Conservation (phyloP, 2,113 vertebrate species). For the Uropsilus gracilis region DNA sequence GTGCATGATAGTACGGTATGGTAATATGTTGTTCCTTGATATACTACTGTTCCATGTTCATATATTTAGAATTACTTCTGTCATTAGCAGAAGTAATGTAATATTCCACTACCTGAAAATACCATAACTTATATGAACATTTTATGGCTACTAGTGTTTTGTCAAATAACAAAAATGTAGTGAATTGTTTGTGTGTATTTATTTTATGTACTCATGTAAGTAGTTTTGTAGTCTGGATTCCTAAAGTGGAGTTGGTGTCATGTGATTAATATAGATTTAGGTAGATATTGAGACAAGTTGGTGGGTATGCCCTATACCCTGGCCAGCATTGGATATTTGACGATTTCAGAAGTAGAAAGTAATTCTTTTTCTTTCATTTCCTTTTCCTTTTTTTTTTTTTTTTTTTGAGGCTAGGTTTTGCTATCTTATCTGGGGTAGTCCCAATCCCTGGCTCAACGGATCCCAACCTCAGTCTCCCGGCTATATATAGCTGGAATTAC, state of each 20-base stretch:
- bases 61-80: background rate
- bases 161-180: background rate
- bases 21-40: background rate
- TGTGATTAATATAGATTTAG: background rate
- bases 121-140: background rate
- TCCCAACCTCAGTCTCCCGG: no score
- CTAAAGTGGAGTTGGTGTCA: background rate
- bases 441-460: no score
- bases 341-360: background rate
- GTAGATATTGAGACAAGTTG: background rate
- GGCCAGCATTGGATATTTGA: background rate
- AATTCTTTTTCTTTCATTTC: background rate
- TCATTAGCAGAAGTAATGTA: background rate
- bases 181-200: slow-evolving; percentile 18
- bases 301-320: background rate
- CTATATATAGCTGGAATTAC: no score
- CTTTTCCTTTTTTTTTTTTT: no score
- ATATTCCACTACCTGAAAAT: background rate
- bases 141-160: background rate
- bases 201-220: background rate
- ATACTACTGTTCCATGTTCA: background rate
- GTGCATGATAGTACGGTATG: background rate
- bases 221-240: background rate
- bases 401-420: no score
- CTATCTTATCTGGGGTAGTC: no score